Evolutionary conservation across 2,888 invertebrate genomes (phyloP), one percentile per base, ranked within the genome.

Genomic region (Mayetiola destructor): DNA sequence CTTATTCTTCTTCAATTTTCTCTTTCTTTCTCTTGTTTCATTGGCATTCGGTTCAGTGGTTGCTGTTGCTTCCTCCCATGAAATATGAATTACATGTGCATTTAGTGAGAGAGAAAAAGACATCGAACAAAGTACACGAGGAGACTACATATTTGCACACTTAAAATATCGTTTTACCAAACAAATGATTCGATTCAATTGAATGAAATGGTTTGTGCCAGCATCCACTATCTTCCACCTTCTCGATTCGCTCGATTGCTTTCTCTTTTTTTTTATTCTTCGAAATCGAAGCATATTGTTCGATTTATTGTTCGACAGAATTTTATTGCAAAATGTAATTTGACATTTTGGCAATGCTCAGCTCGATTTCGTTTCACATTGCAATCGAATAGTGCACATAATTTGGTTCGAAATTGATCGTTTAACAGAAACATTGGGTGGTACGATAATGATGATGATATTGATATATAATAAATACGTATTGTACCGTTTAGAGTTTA

Each of bases 21-120:
- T 48, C 27, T 27, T 48, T 48, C 23, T 48, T 48, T 27, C 48
- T 48, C 27, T 48, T 27, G 23, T 23, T 48, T 48, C 29, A 16
- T 27, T n/a, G 9, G 18, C 16, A 16, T 8, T n/a, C 27, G 27
- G 10, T 5, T 2, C 5, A 48, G 27, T 48, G 48, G 48, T 27
- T 48, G 48, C 48, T 12, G 48, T 48, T 48, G 48, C 48, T 9
- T 27, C 27, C 48, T 48, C 27, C 27, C 27, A 48, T 48, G 48
- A 48, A 48, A 48, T 48, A 48, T 48, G 48, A 48, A 48, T 48
- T 48, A 27, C 48, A 48, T 48, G 48, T 48, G 27, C 48, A 48
- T 16, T 27, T 48, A n/a, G 8, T n/a, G 27, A 1, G n/a, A 3
- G 27, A 48, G 20, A 27, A 27, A 27, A 27, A 21, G 23, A 16